These are phyloP conservation scores for Lepus oiostolus DNA, from an alignment of 2,797 vertebrate genomes.

Conservation along the genomic window DNA sequence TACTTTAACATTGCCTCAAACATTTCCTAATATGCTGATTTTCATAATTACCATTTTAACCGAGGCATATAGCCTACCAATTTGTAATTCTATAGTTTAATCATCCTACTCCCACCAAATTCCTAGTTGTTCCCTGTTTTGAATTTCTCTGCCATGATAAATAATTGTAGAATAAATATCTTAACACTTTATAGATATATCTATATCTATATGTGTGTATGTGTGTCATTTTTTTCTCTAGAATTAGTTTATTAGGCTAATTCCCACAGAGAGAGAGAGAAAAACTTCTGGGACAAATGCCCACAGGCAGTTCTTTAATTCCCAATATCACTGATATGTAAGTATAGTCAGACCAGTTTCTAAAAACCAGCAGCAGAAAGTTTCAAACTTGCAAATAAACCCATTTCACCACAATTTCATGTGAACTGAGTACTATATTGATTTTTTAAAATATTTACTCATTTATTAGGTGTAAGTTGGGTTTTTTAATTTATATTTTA, in stretches of 20 bases:
- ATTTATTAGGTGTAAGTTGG: constrained; percentile 7
- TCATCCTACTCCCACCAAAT: not conserved
- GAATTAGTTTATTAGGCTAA: constrained; percentile 56
- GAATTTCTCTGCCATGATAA: not conserved
- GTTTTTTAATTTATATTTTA: constrained; percentile 70
- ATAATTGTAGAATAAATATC: not conserved
- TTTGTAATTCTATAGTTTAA: not conserved
- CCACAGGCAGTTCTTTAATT: not conserved
- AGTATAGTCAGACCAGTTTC: constrained; percentile 7
- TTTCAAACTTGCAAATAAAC: constrained; percentile 14
- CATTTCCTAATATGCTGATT: not conserved
- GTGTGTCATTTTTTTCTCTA: not conserved
- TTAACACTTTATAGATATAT: not conserved
- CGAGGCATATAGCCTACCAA: not conserved
- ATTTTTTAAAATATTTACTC: constrained; percentile 56
- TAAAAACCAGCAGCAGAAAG: constrained; percentile 6
- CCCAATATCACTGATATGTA: not conserved
- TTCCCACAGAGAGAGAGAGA: not conserved
- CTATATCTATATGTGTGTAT: not conserved
- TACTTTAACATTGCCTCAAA: not conserved
- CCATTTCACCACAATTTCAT: constrained; percentile 15
- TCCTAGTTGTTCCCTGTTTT: not conserved
- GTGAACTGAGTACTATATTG: not conserved
- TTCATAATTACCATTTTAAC: not conserved
- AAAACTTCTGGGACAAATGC: not conserved